Evolutionary conservation across 2,797 vertebrate genomes (phyloP).

Genomic region (Oophaga sylvatica): DNA sequence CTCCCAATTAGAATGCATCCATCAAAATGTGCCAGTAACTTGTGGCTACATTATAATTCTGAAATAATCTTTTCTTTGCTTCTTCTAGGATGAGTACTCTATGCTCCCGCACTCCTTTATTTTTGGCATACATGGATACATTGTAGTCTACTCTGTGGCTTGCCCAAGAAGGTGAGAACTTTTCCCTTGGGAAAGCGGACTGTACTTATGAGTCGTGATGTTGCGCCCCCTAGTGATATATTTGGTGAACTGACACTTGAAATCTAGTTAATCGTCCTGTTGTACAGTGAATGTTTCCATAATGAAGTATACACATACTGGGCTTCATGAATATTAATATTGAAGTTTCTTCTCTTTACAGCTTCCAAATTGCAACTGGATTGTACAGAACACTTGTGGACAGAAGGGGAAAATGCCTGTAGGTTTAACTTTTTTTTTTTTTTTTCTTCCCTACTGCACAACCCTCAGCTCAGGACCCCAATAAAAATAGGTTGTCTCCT

Average conservation of each 20-base stretch:
- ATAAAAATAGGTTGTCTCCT: too few species aligned
- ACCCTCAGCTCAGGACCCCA: too few species aligned
- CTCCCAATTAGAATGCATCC: too few species aligned
- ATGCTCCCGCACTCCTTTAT: slow-evolving; percentile 83
- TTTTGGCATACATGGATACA: slow-evolving; percentile 81
- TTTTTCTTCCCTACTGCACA: too few species aligned
- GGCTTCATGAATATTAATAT: neutral
- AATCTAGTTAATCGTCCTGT: neutral
- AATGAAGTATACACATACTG: neutral
- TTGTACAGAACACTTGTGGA: slow-evolving; percentile 85
- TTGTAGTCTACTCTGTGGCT: slow-evolving; percentile 83
- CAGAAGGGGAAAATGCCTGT: slow-evolving; percentile 84
- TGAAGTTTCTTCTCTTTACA: slow-evolving; percentile 60
- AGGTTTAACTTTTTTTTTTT: slow-evolving; percentile 65
- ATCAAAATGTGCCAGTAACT: too few species aligned
- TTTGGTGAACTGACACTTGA: neutral
- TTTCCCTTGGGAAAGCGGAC: neutral
- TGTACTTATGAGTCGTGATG: neutral
- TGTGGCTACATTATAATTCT: too few species aligned
- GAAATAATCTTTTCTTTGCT: neutral
- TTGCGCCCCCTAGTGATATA: slow-evolving; percentile 28
- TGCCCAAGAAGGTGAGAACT: slow-evolving; percentile 81
- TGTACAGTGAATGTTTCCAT: neutral
- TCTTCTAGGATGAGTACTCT: slow-evolving; percentile 81
- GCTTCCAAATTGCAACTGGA: slow-evolving; percentile 87